Evolutionary conservation across 2,888 invertebrate species (phyloP).

Genomic region (Meiosimyza platycephala): DNA sequence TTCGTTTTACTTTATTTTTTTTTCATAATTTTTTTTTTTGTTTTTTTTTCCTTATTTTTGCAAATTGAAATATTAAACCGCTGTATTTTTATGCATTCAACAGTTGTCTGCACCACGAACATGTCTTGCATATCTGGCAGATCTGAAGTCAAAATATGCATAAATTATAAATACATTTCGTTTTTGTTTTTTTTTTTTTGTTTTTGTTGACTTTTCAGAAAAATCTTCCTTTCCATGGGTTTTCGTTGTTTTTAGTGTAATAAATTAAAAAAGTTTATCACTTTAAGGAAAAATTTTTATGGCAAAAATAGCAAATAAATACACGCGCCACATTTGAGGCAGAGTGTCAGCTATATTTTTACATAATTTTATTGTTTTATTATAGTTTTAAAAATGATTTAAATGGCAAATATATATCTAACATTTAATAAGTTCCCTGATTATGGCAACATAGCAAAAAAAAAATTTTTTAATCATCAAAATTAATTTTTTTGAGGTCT

Average conservation of each 20-base stretch:
- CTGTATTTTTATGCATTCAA: constrained; percentile 7
- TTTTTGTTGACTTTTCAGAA: not conserved
- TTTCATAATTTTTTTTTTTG: constrained; percentile 41
- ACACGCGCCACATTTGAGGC: no score
- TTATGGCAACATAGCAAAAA: no score
- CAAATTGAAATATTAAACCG: constrained; percentile 5
- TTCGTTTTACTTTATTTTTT: constrained; percentile 10
- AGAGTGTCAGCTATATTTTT: no score
- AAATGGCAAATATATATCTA: no score
- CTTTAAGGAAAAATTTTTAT: no score
- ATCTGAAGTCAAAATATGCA: constrained; percentile 21
- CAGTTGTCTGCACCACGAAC: not conserved
- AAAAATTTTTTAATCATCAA: no score
- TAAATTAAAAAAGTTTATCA: not conserved
- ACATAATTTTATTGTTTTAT: no score
- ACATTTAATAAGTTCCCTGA: no score
- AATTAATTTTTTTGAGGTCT: no score
- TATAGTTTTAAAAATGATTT: no score
- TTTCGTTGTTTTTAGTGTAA: not conserved
- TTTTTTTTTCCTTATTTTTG: constrained; percentile 19
- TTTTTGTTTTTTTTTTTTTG: constrained; percentile 28
- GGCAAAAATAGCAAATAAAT: not conserved
- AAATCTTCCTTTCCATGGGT: no score
- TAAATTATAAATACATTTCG: constrained; percentile 17
- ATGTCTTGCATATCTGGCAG: constrained; percentile 23